A percentile compares a stretch with the other conserved stretches of the same genome.
These are phyloP conservation scores for Danio albolineatus DNA, from an alignment of 2,797 vertebrate species.

Conservation along the genomic window DNA sequence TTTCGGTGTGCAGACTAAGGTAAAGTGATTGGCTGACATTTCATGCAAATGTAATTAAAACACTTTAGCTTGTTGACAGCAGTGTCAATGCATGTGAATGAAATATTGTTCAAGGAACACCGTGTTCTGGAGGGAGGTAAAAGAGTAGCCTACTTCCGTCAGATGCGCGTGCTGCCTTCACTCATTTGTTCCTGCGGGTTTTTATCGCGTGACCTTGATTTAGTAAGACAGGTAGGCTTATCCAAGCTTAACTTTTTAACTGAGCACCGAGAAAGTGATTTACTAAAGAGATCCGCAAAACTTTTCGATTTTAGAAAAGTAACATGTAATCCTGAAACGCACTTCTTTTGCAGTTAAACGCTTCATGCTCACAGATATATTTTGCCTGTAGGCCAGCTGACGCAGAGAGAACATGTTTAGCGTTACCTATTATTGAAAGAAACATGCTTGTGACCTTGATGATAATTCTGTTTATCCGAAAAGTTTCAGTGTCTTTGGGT, in stretches of 20 bases:
- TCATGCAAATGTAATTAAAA: slow-evolving; percentile 76
- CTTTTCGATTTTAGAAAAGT: not conserved
- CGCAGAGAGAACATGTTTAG: not conserved
- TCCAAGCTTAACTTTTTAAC: not conserved
- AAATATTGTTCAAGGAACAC: slow-evolving; percentile 54
- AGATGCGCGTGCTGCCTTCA: not conserved
- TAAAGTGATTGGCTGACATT: slow-evolving; percentile 65
- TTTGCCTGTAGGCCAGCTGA: no score
- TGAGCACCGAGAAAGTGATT: not conserved
- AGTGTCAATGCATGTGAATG: slow-evolving; percentile 62
- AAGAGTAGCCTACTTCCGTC: not conserved
- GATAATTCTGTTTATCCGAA: not conserved
- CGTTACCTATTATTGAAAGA: not conserved
- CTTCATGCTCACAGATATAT: not conserved
- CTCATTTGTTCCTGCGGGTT: not conserved
- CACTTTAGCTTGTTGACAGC: slow-evolving; percentile 24
- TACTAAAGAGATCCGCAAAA: not conserved
- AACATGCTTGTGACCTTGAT: not conserved
- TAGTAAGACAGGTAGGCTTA: not conserved
- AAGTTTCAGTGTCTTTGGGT: no score
- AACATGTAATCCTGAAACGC: not conserved
- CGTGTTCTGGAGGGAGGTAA: not conserved
- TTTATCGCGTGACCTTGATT: not conserved
- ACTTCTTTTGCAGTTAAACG: not conserved
- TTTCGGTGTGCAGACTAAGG: slow-evolving; percentile 38